Base-by-base conservation (phyloP, 2,113 vertebrate genomes). In the Anseranas semipalmata region DNA sequence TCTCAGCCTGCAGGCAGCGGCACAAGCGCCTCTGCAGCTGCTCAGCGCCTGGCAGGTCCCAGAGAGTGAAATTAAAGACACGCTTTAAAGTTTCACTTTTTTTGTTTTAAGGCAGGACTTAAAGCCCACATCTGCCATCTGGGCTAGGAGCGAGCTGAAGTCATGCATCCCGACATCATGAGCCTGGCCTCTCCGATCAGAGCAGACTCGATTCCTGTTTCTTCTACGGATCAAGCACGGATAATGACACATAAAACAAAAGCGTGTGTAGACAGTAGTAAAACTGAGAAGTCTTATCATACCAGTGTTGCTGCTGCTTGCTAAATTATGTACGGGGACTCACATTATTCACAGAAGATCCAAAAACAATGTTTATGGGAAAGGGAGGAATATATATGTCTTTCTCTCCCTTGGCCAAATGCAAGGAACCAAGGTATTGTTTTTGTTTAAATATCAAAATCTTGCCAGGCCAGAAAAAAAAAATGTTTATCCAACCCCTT, bases 21-120 rank as follows among this genome's bases (percentile, higher is more conserved):
- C 4, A 19, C 6, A 74, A 91, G 45, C 14, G 37, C 41, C 74
- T 80, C 3, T 0, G 67, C 95, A 95, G 87, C 85, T 96, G 93
- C 60, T 88, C 17, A 65, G 39, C 6, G 25, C 63, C 91, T 85
- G 77, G 32, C 63, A 78, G 59, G 63, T 21, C 85, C 39, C 91
- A 83, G 56, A 89, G 84, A 48, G 39, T 89, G 89, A 95, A 97
- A 97, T 73, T 89, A 93, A 94, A 93, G 89, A 82, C 62, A 76
- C 2, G 30, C 74, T 75, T 95, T 65, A 79, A 72, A 93, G 37
- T 82, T 85, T 33, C 33, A 8, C 24, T 62, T 73, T 60, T 60
- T 79, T 90, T 65, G 62, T 65, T 81, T 30, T 27, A 8, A 89
- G 27, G 35, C 22, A 30, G 59, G n/a, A 81, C 28, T 90, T 86